A percentile compares a stretch with the other conserved stretches of the same genome.
Conservation (phyloP, 2,797 vertebrate species). For the Yasuhikotakia modesta region DNA sequence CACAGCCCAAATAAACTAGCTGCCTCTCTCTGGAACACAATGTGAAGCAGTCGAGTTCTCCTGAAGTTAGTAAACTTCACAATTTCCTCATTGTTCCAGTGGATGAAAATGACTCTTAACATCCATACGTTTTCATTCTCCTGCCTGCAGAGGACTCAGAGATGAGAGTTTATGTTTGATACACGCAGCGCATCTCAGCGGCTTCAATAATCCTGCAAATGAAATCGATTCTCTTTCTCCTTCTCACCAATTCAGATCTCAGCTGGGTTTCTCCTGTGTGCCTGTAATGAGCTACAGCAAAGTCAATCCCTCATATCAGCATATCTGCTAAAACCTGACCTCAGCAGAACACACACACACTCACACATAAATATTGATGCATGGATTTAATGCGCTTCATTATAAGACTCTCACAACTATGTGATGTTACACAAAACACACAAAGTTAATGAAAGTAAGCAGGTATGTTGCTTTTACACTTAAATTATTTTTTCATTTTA, state of each 20-base stretch:
- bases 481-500: slow-evolving; percentile 8
- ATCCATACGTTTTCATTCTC: slow-evolving; percentile 74
- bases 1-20: slow-evolving; percentile 33
- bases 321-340: slow-evolving; percentile 77
- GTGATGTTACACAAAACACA: slow-evolving; percentile 8
- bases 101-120: slow-evolving; percentile 78
- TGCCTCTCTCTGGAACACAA: slow-evolving; percentile 23
- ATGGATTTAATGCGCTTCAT: slow-evolving; percentile 75
- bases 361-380: slow-evolving; percentile 76
- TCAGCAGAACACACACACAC: slow-evolving; percentile 80
- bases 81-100: slow-evolving; percentile 74
- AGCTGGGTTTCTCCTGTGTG: slow-evolving; percentile 85
- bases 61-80: slow-evolving; percentile 50
- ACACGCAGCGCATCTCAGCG: slow-evolving; percentile 79
- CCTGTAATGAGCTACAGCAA: slow-evolving; percentile 79
- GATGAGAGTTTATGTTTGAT: slow-evolving; percentile 85
- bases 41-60: slow-evolving; percentile 36
- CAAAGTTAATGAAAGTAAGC: slow-evolving; percentile 16
- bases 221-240: slow-evolving; percentile 84
- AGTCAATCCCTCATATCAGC: slow-evolving; percentile 78
- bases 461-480: slow-evolving; percentile 14
- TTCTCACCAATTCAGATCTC: slow-evolving; percentile 83
- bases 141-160: slow-evolving; percentile 74
- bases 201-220: slow-evolving; percentile 85
- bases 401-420: slow-evolving; percentile 68